A percentile compares a stretch with the other conserved stretches of the same genome.
Evolutionary conservation across 2,797 vertebrate species (phyloP).

Genomic region (Peromyscus melanophrys): DNA sequence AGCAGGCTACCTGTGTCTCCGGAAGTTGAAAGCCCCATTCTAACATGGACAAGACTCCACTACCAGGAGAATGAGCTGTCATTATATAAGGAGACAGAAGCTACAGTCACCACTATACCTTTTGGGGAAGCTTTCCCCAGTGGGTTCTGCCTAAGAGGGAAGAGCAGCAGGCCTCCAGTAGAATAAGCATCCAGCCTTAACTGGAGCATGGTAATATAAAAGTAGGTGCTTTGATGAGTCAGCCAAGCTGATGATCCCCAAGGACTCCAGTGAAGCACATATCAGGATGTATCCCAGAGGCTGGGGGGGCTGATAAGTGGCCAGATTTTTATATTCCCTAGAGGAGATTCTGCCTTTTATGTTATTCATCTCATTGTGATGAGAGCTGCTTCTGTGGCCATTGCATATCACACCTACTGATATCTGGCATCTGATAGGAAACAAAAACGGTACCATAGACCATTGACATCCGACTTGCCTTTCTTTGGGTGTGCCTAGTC

Average conservation of each 20-base stretch:
- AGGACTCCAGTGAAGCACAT: background rate
- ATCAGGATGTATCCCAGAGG: background rate
- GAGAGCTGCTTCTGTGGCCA: background rate
- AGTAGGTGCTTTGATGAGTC: background rate
- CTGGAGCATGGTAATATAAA: background rate
- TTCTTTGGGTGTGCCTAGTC: slow-evolving; percentile 20
- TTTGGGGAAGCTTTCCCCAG: background rate
- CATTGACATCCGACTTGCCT: background rate
- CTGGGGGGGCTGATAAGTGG: background rate
- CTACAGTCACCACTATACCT: background rate
- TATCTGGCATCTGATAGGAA: background rate
- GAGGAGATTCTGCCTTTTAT: background rate
- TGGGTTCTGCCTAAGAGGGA: background rate
- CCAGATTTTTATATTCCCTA: background rate
- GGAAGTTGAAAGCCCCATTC: background rate
- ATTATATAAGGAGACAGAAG: background rate
- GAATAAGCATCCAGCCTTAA: background rate
- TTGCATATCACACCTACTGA: background rate
- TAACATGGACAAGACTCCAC: background rate
- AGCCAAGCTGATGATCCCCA: background rate
- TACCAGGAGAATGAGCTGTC: background rate
- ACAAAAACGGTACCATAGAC: background rate
- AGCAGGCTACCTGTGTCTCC: background rate
- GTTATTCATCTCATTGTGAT: background rate
- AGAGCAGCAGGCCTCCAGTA: background rate